phyloP scores from a whole-genome alignment of 2,888 invertebrate species.

The Rutpela maculata region DNA sequence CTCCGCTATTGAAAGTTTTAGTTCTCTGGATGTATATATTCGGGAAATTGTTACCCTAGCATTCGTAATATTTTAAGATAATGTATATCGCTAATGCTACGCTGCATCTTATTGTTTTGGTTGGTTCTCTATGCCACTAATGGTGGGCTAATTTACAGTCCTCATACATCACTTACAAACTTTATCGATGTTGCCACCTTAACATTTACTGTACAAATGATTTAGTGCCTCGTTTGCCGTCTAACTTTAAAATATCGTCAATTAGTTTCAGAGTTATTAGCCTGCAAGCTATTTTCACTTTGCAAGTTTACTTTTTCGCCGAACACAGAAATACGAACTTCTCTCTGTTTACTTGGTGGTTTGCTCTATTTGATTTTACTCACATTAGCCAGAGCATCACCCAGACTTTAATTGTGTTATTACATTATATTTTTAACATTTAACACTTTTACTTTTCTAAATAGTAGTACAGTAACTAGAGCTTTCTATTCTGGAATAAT shows the following conservation, averaged over 20 bases:
- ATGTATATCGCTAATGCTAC: constrained; percentile 25
- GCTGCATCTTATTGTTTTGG: constrained; percentile 14
- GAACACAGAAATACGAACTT: constrained; percentile 30
- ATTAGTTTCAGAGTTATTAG: constrained; percentile 42
- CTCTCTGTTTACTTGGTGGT: constrained; percentile 25
- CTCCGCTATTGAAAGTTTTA: constrained; percentile 64
- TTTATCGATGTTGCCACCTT: constrained; percentile 52
- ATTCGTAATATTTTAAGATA: constrained; percentile 39
- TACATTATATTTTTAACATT: background rate
- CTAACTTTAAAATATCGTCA: constrained; percentile 44
- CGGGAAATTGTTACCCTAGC: constrained; percentile 26
- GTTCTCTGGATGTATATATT: constrained; percentile 50
- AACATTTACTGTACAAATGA: constrained; percentile 43
- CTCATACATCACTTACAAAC: constrained; percentile 68
- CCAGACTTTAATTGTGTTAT: background rate
- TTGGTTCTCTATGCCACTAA: constrained; percentile 45
- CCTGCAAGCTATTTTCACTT: constrained; percentile 37
- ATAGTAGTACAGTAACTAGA: too few species aligned
- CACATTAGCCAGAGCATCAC: constrained; percentile 10
- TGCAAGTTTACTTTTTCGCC: constrained; percentile 40
- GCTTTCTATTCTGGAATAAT: too few species aligned
- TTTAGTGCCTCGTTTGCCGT: constrained; percentile 38
- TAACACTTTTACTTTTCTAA: too few species aligned
- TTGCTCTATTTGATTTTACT: constrained; percentile 30
- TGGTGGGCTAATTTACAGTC: constrained; percentile 67